Conservation (phyloP, 2,888 invertebrate genomes). For the Altica lythri region DNA sequence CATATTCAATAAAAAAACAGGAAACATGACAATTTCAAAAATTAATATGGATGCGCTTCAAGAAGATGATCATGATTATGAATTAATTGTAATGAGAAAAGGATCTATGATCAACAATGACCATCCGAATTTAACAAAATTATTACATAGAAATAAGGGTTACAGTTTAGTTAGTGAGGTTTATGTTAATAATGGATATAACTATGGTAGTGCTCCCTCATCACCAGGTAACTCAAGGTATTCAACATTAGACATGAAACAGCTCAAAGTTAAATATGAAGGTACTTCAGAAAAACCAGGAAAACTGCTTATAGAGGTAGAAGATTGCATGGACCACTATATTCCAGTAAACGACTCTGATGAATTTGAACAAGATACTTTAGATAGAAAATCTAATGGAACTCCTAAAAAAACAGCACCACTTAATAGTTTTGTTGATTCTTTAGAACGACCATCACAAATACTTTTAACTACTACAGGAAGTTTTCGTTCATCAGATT, state of each 20-base stretch:
- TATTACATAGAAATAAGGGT: constrained; percentile 59
- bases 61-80: constrained; percentile 57
- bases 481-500: constrained; percentile 64
- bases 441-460: constrained; percentile 61
- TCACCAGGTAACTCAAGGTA: constrained; percentile 64
- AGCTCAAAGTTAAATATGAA: constrained; percentile 60
- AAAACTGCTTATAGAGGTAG: constrained; percentile 81
- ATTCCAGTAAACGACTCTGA: constrained; percentile 78
- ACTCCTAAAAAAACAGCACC: constrained; percentile 10
- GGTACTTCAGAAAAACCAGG: constrained; percentile 69
- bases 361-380: constrained; percentile 83
- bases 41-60: constrained; percentile 43
- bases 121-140: constrained; percentile 61
- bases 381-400: constrained; percentile 75
- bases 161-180: constrained; percentile 78
- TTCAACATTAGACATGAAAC: constrained; percentile 58
- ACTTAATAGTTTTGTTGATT: constrained; percentile 55
- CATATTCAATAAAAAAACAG: constrained; percentile 68
- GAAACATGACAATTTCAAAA: constrained; percentile 61
- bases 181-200: constrained; percentile 77
- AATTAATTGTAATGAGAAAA: constrained; percentile 55
- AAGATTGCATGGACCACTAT: constrained; percentile 79
- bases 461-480: constrained; percentile 71
- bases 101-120: constrained; percentile 33
- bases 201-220: constrained; percentile 65